Percentiles rank a stretch among this genome's conserved stretches.
Evolutionary conservation across 2,113 vertebrate genomes (phyloP).

Genomic region (Urocitellus parryii): DNA sequence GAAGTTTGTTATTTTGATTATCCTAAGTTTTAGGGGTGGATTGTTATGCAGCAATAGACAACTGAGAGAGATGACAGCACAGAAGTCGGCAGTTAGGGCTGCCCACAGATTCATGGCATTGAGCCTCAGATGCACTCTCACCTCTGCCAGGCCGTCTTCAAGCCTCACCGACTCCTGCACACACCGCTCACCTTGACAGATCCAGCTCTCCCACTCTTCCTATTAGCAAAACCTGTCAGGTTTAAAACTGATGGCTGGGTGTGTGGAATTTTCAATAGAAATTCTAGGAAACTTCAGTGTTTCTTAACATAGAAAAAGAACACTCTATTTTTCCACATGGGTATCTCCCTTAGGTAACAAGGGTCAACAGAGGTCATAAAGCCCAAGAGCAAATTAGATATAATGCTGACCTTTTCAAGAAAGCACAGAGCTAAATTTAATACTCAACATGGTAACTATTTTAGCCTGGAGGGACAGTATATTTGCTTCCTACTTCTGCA

Average conservation of each 20-base stretch:
- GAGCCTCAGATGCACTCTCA: slow-evolving; percentile 15
- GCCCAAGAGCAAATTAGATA: slow-evolving; percentile 54
- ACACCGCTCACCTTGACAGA: slow-evolving; percentile 39
- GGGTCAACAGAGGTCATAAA: slow-evolving; percentile 60
- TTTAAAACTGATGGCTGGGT: slow-evolving; percentile 62
- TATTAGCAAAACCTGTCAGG: slow-evolving; percentile 68
- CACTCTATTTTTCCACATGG: slow-evolving; percentile 29
- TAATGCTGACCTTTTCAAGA: slow-evolving; percentile 68
- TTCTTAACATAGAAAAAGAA: slow-evolving; percentile 65
- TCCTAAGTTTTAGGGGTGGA: neutral
- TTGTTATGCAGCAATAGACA: neutral
- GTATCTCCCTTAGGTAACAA: slow-evolving; percentile 47
- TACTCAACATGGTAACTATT: slow-evolving; percentile 49
- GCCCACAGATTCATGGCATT: neutral
- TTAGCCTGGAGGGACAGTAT: slow-evolving; percentile 53
- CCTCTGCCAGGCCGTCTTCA: neutral
- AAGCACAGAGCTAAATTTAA: slow-evolving; percentile 74
- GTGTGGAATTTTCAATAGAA: slow-evolving; percentile 58
- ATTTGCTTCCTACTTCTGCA: slow-evolving; percentile 43
- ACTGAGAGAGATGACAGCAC: neutral
- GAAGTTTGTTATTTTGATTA: neutral
- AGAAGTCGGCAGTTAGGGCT: neutral
- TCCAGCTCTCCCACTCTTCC: slow-evolving; percentile 41
- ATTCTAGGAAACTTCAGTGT: slow-evolving; percentile 27
- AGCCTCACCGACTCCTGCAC: neutral